These are phyloP conservation scores for Metacarcinus magister DNA, from an alignment of 2,888 invertebrate genomes.

Conservation along the genomic window DNA sequence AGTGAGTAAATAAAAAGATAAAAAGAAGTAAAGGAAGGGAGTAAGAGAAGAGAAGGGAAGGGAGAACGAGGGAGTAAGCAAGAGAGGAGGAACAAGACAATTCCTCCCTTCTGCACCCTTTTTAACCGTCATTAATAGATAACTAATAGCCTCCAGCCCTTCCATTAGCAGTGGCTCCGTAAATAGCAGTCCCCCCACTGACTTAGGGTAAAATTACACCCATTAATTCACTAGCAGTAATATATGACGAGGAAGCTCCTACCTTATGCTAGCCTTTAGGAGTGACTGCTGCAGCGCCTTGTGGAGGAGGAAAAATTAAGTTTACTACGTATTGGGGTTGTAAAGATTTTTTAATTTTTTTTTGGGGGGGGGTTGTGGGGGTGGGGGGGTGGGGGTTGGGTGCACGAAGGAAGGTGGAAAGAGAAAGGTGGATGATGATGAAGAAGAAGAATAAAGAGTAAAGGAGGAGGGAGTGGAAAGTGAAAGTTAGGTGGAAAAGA, in stretches of 20 bases:
- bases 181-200: background rate
- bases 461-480: no score
- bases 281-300: background rate
- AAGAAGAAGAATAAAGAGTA: no score
- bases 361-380: no score
- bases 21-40: background rate
- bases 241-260: background rate
- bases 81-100: background rate
- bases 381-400: no score
- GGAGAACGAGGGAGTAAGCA: background rate
- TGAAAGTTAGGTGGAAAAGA: no score
- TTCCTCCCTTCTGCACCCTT: background rate
- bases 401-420: no score
- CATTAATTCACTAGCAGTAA: background rate
- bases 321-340: no score
- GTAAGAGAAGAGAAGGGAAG: background rate
- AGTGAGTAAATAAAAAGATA: background rate
- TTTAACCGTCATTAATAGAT: background rate
- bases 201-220: background rate
- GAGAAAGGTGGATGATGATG: no score
- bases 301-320: no score
- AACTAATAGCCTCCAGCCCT: background rate
- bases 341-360: no score
- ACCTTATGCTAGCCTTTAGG: background rate
- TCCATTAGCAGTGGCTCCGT: constrained; percentile 2